A percentile compares a stretch with the other conserved stretches of the same genome.
Conservation (phyloP, 2,113 vertebrate genomes). For the Bufo bufo region DNA sequence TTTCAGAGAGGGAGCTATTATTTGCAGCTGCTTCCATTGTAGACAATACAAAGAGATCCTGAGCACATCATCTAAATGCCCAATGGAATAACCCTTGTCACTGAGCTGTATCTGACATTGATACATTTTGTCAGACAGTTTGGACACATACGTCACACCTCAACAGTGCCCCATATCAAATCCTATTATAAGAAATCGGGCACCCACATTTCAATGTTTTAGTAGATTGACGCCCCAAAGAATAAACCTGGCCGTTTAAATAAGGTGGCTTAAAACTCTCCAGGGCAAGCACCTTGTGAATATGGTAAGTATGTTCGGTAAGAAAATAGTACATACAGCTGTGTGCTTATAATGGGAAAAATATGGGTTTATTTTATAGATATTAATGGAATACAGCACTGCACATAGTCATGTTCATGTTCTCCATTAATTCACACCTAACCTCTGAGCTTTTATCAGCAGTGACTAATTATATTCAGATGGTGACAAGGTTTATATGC, state of each 20-base stretch:
- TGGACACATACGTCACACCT: too few species aligned
- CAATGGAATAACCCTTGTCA: too few species aligned
- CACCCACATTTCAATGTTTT: too few species aligned
- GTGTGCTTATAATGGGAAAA: background rate
- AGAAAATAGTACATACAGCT: background rate
- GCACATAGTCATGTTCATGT: background rate
- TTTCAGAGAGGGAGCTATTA: too few species aligned
- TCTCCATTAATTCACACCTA: background rate
- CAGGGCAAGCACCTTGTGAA: background rate
- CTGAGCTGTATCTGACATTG: too few species aligned
- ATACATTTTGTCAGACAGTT: too few species aligned
- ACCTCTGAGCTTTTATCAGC: background rate
- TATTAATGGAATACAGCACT: background rate
- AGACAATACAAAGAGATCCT: too few species aligned
- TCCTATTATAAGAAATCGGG: too few species aligned
- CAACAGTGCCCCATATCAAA: too few species aligned
- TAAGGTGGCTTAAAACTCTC: background rate
- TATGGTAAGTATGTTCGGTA: background rate
- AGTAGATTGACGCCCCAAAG: too few species aligned
- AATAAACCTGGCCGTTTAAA: background rate
- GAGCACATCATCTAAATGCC: too few species aligned
- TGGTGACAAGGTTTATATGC: background rate
- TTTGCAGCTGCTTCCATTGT: too few species aligned
- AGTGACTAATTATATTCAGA: constrained; percentile 9
- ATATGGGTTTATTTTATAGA: background rate